Evolutionary conservation across 1,140 invertebrate genomes (phyloP).

Genomic region (Penaeus chinensis): DNA sequence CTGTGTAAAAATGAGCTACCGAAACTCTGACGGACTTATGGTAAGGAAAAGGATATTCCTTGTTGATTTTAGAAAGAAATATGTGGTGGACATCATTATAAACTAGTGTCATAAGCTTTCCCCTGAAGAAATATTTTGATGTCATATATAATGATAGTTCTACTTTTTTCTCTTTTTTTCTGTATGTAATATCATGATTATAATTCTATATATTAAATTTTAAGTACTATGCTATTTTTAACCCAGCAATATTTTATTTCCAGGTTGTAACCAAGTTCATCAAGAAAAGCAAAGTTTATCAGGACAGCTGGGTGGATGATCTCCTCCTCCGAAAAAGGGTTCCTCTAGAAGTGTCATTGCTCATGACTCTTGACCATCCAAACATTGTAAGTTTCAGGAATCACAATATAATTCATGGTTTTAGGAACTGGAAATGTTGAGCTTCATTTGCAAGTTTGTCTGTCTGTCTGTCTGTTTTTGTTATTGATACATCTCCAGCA

Average conservation of each 20-base stretch:
- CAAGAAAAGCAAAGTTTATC: constrained; percentile 77
- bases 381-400: constrained; percentile 75
- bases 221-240: background rate
- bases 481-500: constrained; percentile 3
- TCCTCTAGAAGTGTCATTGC: constrained; percentile 77
- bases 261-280: constrained; percentile 81
- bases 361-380: constrained; percentile 76
- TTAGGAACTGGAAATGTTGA: background rate
- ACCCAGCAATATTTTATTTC: background rate
- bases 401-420: too few species aligned
- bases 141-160: too few species aligned
- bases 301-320: constrained; percentile 78
- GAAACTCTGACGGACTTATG: constrained; percentile 74
- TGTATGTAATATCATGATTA: too few species aligned
- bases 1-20: constrained; percentile 77
- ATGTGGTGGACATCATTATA: too few species aligned
- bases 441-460: background rate
- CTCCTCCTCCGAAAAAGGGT: constrained; percentile 71
- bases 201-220: constrained; percentile 33
- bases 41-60: constrained; percentile 64
- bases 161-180: too few species aligned
- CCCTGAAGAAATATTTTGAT: background rate
- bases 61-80: too few species aligned
- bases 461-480: background rate
- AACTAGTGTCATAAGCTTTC: background rate